Evolutionary conservation across 2,797 vertebrate genomes (phyloP).

Genomic region (Neostethus bicornis): DNA sequence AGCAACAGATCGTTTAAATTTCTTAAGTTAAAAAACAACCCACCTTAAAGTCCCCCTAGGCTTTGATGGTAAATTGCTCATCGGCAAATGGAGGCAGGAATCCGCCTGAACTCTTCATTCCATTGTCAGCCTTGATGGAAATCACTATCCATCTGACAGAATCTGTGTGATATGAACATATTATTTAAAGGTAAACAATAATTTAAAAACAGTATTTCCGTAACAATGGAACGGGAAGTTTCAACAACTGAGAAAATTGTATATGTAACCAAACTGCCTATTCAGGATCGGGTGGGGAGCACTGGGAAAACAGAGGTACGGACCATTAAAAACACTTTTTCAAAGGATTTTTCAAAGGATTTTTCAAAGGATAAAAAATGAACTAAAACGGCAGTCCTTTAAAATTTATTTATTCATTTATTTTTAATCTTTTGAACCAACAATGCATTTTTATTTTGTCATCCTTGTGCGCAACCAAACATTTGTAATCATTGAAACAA

Average conservation of each 20-base stretch:
- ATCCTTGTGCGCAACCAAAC: neutral
- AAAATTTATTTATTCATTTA: no score
- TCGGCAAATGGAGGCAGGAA: slow-evolving; percentile 1
- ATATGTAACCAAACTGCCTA: neutral
- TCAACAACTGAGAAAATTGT: neutral
- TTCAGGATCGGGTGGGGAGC: no score
- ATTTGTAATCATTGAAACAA: neutral
- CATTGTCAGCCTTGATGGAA: neutral
- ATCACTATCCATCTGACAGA: neutral
- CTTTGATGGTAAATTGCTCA: neutral
- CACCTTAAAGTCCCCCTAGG: neutral
- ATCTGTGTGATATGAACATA: slow-evolving; percentile 19
- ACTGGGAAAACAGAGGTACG: no score
- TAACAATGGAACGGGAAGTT: slow-evolving; percentile 7
- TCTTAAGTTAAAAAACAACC: neutral
- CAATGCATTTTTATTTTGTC: no score
- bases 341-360: no score
- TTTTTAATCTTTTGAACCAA: no score
- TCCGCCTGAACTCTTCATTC: neutral
- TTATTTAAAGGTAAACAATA: slow-evolving; percentile 37
- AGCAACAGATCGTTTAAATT: no score
- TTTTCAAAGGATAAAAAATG: no score
- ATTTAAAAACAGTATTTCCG: neutral
- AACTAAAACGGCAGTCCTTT: no score
- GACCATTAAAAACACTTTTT: no score